phyloP scores from a whole-genome alignment of 2,888 invertebrate species.

The Sphaeridia pumilis region DNA sequence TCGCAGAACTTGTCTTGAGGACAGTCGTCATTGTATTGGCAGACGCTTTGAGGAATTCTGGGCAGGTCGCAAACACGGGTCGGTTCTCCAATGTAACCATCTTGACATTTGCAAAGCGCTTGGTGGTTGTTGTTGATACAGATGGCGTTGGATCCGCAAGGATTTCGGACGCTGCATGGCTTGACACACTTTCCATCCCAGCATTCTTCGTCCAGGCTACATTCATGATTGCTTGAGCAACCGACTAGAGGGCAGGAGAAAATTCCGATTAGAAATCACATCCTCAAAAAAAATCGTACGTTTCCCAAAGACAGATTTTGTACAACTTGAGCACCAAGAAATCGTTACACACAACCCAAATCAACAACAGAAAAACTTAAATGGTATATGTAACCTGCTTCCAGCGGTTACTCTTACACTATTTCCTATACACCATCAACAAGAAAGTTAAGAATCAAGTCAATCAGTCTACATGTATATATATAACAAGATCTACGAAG shows the following conservation, averaged over 20 bases:
- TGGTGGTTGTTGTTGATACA: conserved; percentile 64
- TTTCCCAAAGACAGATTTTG: too few relatives aligned
- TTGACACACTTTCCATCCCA: conserved; percentile 53
- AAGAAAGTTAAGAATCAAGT: too few relatives aligned
- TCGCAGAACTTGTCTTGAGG: conserved; percentile 76
- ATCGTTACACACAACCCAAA: too few relatives aligned
- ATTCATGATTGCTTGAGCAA: conserved; percentile 77
- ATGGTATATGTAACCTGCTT: too few relatives aligned
- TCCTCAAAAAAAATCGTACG: too few relatives aligned
- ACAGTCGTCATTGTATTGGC: conserved; percentile 84
- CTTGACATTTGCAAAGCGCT: conserved; percentile 67
- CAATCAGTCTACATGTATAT: too few relatives aligned
- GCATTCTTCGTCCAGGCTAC: conserved; percentile 73
- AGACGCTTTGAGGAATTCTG: conserved; percentile 50
- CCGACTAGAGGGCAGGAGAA: conserved; percentile 22
- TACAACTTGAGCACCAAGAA: too few relatives aligned
- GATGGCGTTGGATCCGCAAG: conserved; percentile 55
- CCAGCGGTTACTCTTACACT: too few relatives aligned
- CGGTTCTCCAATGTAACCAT: conserved; percentile 62
- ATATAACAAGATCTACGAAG: too few relatives aligned
- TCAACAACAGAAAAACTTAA: too few relatives aligned
- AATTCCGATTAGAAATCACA: background rate
- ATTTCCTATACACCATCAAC: too few relatives aligned
- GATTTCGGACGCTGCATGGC: conserved; percentile 47
- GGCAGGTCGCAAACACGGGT: conserved; percentile 39